phyloP scores from a whole-genome alignment of 2,797 vertebrate genomes.

The Mycteria americana region DNA sequence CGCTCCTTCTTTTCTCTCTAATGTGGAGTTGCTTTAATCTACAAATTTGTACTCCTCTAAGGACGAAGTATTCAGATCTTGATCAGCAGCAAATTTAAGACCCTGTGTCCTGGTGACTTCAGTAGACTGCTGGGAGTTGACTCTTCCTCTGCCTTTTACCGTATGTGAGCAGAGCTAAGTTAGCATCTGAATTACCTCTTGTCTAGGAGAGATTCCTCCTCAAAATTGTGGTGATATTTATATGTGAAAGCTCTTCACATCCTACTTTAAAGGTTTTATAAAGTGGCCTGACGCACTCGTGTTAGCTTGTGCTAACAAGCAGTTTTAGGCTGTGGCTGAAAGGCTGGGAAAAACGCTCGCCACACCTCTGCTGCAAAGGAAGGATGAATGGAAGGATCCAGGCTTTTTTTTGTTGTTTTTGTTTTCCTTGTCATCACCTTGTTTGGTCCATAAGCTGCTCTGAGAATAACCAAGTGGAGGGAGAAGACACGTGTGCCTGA shows the following conservation, averaged over 20 bases:
- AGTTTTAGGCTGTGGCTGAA: neutral
- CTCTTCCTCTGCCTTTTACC: neutral
- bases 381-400: neutral
- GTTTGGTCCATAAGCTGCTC: neutral
- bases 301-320: neutral
- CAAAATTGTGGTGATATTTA: neutral
- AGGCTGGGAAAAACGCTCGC: neutral
- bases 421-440: constrained; percentile 5
- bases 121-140: neutral
- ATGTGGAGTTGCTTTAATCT: neutral
- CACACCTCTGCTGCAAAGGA: neutral
- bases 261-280: neutral
- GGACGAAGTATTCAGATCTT: neutral
- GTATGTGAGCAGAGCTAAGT: rapidly evolving
- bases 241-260: neutral
- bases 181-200: neutral
- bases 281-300: rapidly evolving
- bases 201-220: neutral
- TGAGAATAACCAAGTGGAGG: constrained; percentile 27
- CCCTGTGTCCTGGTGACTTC: neutral
- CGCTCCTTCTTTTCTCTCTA: neutral
- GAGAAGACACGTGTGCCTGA: constrained; percentile 2
- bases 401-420: neutral
- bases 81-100: neutral
- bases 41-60: neutral